Evolutionary conservation across 1,140 invertebrate genomes (phyloP).

Genomic region (Temnothorax nylanderi): DNA sequence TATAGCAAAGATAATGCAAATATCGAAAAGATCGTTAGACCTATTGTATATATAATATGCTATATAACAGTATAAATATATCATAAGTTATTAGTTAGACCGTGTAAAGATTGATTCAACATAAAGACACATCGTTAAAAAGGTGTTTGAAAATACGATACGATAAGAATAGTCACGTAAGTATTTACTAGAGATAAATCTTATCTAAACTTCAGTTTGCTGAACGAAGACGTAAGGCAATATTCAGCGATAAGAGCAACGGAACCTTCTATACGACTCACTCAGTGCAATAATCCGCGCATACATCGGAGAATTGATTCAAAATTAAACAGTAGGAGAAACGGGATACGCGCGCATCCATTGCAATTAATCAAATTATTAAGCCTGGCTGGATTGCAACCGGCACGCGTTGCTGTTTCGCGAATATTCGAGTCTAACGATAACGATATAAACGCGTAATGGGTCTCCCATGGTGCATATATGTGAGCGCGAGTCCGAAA

Average conservation of each 20-base stretch:
- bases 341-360: slow-evolving; percentile 28
- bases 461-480: slow-evolving; percentile 41
- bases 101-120: background rate
- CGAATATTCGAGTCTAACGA: slow-evolving; percentile 59
- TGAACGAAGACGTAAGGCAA: background rate
- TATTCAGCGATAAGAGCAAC: background rate
- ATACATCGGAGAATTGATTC: slow-evolving; percentile 55
- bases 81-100: background rate
- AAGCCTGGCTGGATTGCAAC: slow-evolving; percentile 49
- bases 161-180: background rate
- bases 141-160: background rate
- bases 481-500: slow-evolving; percentile 26
- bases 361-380: slow-evolving; percentile 73
- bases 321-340: slow-evolving; percentile 17
- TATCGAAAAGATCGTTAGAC: background rate
- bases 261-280: background rate
- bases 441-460: slow-evolving; percentile 47
- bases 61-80: background rate
- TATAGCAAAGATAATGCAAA: background rate
- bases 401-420: slow-evolving; percentile 56
- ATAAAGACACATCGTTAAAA: background rate
- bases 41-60: background rate
- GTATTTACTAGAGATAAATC: background rate
- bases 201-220: background rate
- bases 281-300: slow-evolving; percentile 9